Evolutionary conservation across 2,888 invertebrate genomes (phyloP).

Genomic region (Zonitis immaculata): DNA sequence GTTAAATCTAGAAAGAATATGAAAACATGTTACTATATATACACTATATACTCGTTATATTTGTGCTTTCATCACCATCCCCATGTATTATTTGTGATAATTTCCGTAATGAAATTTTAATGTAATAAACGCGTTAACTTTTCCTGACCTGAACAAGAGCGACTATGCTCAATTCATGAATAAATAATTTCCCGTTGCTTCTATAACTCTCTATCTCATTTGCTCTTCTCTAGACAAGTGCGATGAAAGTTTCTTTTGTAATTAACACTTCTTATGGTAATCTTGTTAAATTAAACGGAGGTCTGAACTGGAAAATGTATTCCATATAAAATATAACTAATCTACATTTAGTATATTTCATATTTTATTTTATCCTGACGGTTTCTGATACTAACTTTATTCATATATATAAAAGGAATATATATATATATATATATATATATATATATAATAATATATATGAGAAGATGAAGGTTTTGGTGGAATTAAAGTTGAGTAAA

Average conservation of each 20-base stretch:
- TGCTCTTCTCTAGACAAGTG: constrained; percentile 15
- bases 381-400: not conserved
- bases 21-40: too few relatives aligned
- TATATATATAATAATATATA: too few relatives aligned
- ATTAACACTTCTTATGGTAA: constrained; percentile 44
- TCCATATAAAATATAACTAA: constrained; percentile 41
- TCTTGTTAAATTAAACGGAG: constrained; percentile 40
- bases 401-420: not conserved
- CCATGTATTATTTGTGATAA: constrained; percentile 19
- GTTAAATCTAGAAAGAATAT: too few relatives aligned
- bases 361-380: constrained; percentile 30
- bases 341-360: constrained; percentile 42
- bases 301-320: constrained; percentile 39
- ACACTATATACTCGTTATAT: not conserved
- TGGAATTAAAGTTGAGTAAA: constrained; percentile 21
- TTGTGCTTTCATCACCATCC: not conserved
- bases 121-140: constrained; percentile 19
- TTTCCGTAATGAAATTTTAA: constrained; percentile 24
- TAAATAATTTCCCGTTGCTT: constrained; percentile 28
- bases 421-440: too few relatives aligned
- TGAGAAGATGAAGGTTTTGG: constrained; percentile 8
- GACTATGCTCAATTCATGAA: constrained; percentile 30
- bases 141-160: constrained; percentile 24
- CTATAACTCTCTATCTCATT: too few relatives aligned
- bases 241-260: constrained; percentile 25